Evolutionary conservation across 2,888 invertebrate species (phyloP).

Genomic region (Syritta pipiens): DNA sequence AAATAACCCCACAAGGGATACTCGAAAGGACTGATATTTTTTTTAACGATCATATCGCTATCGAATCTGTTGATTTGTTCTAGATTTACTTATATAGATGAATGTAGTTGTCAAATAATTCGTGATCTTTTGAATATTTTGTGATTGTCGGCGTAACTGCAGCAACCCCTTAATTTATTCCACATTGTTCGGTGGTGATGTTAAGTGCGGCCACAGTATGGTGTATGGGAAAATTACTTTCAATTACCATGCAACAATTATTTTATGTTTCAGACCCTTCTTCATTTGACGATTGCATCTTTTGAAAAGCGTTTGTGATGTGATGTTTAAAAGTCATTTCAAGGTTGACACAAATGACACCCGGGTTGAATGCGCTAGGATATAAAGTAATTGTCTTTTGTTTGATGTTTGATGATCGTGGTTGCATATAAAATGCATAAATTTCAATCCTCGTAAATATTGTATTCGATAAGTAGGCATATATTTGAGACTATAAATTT

Average conservation of each 20-base stretch:
- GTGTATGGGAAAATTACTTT: conserved; percentile 50
- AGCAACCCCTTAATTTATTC: conserved; percentile 59
- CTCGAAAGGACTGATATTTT: too few relatives aligned
- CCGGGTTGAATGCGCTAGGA: conserved; percentile 42
- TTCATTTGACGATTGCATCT: background rate
- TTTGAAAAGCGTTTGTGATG: conserved; percentile 40
- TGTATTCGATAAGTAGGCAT: background rate
- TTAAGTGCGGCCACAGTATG: conserved; percentile 44
- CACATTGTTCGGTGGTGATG: conserved; percentile 48
- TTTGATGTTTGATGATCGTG: conserved; percentile 1
- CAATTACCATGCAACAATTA: conserved; percentile 50
- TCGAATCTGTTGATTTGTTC: conserved; percentile 14
- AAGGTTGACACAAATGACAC: conserved; percentile 60
- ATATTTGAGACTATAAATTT: conserved; percentile 27
- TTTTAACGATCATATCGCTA: conserved; percentile 6
- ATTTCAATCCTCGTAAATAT: conserved; percentile 27
- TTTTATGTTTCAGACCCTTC: conserved; percentile 36
- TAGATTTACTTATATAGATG: too few relatives aligned
- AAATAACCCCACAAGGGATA: conserved; percentile 30
- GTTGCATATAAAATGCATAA: conserved; percentile 3
- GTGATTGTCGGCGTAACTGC: background rate
- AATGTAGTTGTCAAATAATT: conserved; percentile 40
- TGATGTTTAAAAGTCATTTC: conserved; percentile 52
- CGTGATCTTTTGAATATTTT: conserved; percentile 43
- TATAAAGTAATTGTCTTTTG: conserved; percentile 10